Evolutionary conservation across 2,888 invertebrate genomes (phyloP).

Genomic region (Eudasyphora cyanicolor): DNA sequence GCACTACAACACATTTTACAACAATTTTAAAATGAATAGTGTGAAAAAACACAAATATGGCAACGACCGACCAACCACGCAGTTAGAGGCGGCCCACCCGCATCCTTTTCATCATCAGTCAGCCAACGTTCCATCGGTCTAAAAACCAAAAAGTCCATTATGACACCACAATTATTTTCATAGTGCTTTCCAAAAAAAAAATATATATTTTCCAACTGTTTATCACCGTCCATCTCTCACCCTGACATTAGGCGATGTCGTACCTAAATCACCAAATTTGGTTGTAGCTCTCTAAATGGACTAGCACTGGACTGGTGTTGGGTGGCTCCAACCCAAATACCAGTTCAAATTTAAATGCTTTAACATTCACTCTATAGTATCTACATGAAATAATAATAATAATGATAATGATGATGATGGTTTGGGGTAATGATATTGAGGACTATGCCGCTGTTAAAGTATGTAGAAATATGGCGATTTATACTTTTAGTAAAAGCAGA

Average conservation of each 20-base stretch:
- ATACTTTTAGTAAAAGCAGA: not conserved
- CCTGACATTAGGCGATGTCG: not conserved
- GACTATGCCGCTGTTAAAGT: not conserved
- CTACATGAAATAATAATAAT: not conserved
- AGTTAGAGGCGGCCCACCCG: not conserved
- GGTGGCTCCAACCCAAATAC: not conserved
- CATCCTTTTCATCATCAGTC: conserved; percentile 13
- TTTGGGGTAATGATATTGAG: not conserved
- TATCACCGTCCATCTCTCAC: too few relatives aligned
- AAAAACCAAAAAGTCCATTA: conserved; percentile 40
- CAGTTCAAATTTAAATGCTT: not conserved
- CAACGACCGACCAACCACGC: not conserved
- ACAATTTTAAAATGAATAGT: conserved; percentile 33
- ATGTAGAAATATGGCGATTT: not conserved
- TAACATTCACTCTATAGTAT: too few relatives aligned
- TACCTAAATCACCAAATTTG: too few relatives aligned
- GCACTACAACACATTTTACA: conserved; percentile 50
- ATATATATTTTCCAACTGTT: not conserved
- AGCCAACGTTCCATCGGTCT: not conserved
- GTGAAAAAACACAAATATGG: not conserved
- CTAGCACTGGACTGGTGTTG: not conserved
- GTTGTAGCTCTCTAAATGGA: not conserved
- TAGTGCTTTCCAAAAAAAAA: conserved; percentile 28
- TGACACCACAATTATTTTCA: conserved; percentile 61
- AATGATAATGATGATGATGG: not conserved